Percentiles rank a stretch among this genome's conserved stretches.
These are phyloP conservation scores for Orussus abietinus DNA, from an alignment of 1,140 invertebrate species.

Conservation along the genomic window DNA sequence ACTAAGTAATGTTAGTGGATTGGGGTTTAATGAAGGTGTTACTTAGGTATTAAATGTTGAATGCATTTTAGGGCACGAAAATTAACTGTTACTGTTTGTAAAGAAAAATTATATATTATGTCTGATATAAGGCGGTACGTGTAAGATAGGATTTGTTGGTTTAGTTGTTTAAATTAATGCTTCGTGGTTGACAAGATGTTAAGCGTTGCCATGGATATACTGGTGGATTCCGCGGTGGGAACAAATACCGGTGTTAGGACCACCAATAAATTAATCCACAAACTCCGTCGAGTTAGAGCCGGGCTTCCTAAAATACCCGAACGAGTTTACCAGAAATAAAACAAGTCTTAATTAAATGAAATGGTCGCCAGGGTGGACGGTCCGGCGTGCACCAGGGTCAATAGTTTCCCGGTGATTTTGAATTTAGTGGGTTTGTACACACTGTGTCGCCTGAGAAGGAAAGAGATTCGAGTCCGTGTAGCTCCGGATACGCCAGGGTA, in stretches of 20 bases:
- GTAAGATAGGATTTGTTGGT: too few species aligned
- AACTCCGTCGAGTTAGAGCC: slow-evolving; percentile 1
- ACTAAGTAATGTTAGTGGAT: too few species aligned
- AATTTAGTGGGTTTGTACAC: slow-evolving; percentile 20
- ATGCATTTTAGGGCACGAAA: too few species aligned
- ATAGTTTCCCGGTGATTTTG: slow-evolving; percentile 22
- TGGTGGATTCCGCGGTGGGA: not conserved
- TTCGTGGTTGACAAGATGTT: too few species aligned
- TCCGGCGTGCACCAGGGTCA: slow-evolving; percentile 6
- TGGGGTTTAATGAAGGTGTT: too few species aligned
- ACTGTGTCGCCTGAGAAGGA: slow-evolving; percentile 8
- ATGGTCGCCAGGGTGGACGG: slow-evolving; percentile 17
- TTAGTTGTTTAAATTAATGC: too few species aligned
- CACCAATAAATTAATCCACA: slow-evolving; percentile 30
- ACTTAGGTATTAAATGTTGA: too few species aligned
- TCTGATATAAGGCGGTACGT: too few species aligned
- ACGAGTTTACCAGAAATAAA: slow-evolving; percentile 40
- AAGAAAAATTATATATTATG: too few species aligned
- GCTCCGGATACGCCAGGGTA: not conserved
- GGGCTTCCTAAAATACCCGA: slow-evolving; percentile 36
- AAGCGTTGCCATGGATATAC: too few species aligned
- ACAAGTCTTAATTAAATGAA: slow-evolving; percentile 42
- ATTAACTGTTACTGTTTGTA: too few species aligned
- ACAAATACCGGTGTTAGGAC: slow-evolving; percentile 13
- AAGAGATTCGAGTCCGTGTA: slow-evolving; percentile 7